Evolutionary conservation across 2,888 invertebrate species (phyloP), one percentile per base, ranked within the genome.

Genomic region (Hybos culiciformis): DNA sequence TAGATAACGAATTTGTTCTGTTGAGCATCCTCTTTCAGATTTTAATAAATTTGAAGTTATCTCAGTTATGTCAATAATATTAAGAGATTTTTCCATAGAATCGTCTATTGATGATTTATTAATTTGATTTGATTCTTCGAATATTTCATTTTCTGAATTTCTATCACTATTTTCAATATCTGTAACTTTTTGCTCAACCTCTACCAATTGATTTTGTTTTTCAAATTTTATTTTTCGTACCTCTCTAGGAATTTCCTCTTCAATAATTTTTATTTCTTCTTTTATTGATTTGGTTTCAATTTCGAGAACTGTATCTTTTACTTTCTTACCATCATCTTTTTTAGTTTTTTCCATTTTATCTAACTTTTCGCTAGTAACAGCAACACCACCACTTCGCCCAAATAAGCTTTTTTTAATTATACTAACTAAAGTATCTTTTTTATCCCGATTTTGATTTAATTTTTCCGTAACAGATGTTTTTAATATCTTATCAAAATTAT

Each of bases 331-430:
- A 14, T 36, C 21, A 12, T 36, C 21, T 19, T 36, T 36, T 20
- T 5, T 19, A 19, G 19, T 19, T 36, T 36, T 36, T 14, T 36
- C 36, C 19, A 36, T 36, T 36, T 36, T 36, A 20, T 36, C 12
- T 19, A 11, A 11, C 15, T 15, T 32, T 12, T 4, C 7, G 14
- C 14, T 32, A 15, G 3, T 32, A 15, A 14, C 15, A 15, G 4
- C 17, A 3, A 8, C 19, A 19, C 19, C 19, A 34, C 34, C 18
- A 5, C 36, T 19, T n/a, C 36, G 21, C 7, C 36, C 36, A 20
- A 36, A 36, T 36, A 36, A 36, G 21, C 36, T 36, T 36, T 36
- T 36, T n/a, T 36, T 36, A 36, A 36, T 36, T 14, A 36, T 36
- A n/a, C 36, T 36, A n/a, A 36, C 36, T 36, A 36, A 21, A 14